These are phyloP conservation scores for Porphyrio hochstetteri DNA, from an alignment of 2,113 vertebrate species.

Conservation along the genomic window DNA sequence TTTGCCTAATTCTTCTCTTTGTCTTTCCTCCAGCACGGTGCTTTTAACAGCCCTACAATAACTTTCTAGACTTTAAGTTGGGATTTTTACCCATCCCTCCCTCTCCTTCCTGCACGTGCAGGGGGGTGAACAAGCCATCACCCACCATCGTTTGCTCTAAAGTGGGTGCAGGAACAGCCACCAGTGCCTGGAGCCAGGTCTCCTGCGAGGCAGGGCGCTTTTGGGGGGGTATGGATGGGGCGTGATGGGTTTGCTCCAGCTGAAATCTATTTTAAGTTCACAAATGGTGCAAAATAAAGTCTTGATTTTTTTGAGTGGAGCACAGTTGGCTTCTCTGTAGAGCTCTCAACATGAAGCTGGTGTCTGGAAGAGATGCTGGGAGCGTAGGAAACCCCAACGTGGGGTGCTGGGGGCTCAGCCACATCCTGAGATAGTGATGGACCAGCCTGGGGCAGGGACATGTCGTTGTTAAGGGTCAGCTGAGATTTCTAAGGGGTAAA, in stretches of 20 bases:
- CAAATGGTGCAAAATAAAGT: background rate
- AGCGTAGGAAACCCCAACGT: background rate
- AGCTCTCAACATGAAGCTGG: background rate
- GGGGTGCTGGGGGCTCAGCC: background rate
- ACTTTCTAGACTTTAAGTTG: background rate
- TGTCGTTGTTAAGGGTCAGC: background rate
- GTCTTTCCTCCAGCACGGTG: background rate
- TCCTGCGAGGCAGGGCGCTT: background rate
- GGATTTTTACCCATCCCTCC: background rate
- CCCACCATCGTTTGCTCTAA: rapidly evolving
- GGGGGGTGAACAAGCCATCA: background rate
- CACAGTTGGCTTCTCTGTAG: background rate
- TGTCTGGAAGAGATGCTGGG: background rate
- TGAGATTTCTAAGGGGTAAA: background rate
- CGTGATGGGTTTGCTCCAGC: background rate
- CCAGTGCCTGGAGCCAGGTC: too few relatives aligned
- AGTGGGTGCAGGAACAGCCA: background rate
- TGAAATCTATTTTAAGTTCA: background rate
- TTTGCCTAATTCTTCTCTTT: background rate
- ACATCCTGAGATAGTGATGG: background rate
- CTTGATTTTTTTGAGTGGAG: background rate
- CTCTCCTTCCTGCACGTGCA: too few relatives aligned
- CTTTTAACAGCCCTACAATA: background rate
- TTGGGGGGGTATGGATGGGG: background rate
- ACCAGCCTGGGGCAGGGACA: background rate